Evolutionary conservation across 2,888 invertebrate genomes (phyloP).

Genomic region (Troides helena): DNA sequence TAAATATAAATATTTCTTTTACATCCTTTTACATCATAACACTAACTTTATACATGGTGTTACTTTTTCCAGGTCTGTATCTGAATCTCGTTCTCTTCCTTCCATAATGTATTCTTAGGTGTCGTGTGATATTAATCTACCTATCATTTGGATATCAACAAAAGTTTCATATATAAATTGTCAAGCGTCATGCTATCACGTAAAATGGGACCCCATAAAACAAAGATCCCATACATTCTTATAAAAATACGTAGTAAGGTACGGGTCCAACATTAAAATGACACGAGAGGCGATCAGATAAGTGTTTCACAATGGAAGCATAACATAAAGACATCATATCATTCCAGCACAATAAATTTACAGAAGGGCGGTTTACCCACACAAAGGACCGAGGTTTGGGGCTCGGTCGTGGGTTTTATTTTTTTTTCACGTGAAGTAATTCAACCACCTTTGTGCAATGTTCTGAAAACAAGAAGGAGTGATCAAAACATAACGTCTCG

Average conservation of each 20-base stretch:
- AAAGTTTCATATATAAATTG: too few relatives aligned
- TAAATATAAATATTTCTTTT: too few relatives aligned
- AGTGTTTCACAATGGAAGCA: constrained; percentile 69
- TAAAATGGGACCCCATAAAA: constrained; percentile 25
- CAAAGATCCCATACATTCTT: constrained; percentile 30
- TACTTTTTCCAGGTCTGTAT: too few relatives aligned
- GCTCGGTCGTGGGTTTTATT: constrained; percentile 46
- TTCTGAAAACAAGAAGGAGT: constrained; percentile 73
- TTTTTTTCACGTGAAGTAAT: constrained; percentile 62
- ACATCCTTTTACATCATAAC: too few relatives aligned
- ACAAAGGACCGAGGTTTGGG: constrained; percentile 69
- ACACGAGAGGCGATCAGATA: constrained; percentile 74
- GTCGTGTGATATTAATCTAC: too few relatives aligned
- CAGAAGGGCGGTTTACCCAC: constrained; percentile 70
- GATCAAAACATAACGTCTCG: constrained; percentile 62
- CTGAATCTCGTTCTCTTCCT: too few relatives aligned
- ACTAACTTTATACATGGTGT: too few relatives aligned
- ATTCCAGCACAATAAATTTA: constrained; percentile 75
- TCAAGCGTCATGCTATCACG: constrained; percentile 9
- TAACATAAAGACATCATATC: constrained; percentile 79
- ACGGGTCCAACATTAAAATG: constrained; percentile 57
- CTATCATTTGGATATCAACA: too few relatives aligned
- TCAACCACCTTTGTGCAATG: constrained; percentile 59
- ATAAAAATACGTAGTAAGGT: constrained; percentile 39
- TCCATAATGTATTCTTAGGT: too few relatives aligned